phyloP scores from a whole-genome alignment of 2,113 vertebrate species.

The Pollachius pollachius region DNA sequence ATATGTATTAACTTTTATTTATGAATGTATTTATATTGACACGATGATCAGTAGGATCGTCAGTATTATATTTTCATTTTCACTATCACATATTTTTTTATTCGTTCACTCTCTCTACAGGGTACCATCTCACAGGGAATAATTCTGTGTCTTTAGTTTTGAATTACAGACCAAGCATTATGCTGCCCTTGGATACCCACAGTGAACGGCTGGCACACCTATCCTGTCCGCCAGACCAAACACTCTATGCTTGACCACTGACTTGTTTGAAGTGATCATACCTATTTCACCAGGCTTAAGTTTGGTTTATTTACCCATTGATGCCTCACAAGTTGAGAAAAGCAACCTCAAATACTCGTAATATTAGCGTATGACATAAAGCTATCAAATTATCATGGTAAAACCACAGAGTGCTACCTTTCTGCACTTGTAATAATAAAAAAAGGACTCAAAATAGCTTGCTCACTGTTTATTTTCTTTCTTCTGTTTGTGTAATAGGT shows the following conservation, averaged over 20 bases:
- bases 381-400: slow-evolving; percentile 13
- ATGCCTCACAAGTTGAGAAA: slow-evolving; percentile 7
- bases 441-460: background rate
- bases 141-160: slow-evolving; percentile 49
- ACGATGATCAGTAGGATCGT: too few relatives aligned
- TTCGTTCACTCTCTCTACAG: slow-evolving; percentile 13
- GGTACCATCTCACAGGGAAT: slow-evolving; percentile 31
- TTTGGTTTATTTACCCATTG: slow-evolving; percentile 12
- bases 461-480: slow-evolving; percentile 30
- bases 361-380: slow-evolving; percentile 19
- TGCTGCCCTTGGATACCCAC: slow-evolving; percentile 14
- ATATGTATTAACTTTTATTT: too few relatives aligned
- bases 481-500: slow-evolving; percentile 55
- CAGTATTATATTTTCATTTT: too few relatives aligned
- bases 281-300: slow-evolving; percentile 10
- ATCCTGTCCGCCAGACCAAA: slow-evolving; percentile 46
- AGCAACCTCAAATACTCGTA: slow-evolving; percentile 2
- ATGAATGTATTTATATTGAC: too few relatives aligned
- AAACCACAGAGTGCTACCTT: slow-evolving; percentile 26
- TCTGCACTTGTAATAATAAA: slow-evolving; percentile 19
- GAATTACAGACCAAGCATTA: slow-evolving; percentile 44
- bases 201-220: slow-evolving; percentile 15
- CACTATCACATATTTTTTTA: too few relatives aligned
- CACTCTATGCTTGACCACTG: slow-evolving; percentile 39
- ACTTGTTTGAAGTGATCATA: slow-evolving; percentile 16